Conservation (phyloP, 2,888 invertebrate species). For the Limnephilus rhombicus region DNA sequence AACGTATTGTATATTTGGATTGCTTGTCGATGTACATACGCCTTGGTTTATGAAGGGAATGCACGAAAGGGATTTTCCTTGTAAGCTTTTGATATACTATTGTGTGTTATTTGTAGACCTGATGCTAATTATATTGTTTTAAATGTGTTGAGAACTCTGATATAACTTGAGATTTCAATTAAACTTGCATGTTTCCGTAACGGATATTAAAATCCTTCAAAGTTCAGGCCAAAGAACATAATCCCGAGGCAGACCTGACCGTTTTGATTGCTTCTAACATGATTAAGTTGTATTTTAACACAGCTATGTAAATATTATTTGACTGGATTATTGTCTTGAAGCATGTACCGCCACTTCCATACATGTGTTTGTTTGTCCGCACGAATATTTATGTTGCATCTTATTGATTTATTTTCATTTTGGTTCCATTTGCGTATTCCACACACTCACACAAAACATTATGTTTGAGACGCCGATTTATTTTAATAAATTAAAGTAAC, state of each 20-base stretch:
- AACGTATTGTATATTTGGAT: not conserved
- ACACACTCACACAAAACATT: not conserved
- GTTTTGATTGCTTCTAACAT: not conserved
- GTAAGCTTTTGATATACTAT: not conserved
- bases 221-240: not conserved
- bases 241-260: not conserved
- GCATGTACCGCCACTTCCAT: not conserved
- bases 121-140: conserved; percentile 2
- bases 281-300: not conserved
- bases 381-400: conserved; percentile 1
- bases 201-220: not conserved
- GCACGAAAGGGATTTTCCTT: not conserved
- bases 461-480: not conserved
- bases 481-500: not conserved
- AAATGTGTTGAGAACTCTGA: not conserved
- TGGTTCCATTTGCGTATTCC: not conserved
- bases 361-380: not conserved
- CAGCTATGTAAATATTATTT: not conserved
- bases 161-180: not conserved
- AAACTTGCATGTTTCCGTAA: not conserved
- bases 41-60: not conserved
- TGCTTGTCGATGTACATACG: not conserved
- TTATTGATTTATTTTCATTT: not conserved
- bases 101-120: not conserved
- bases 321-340: not conserved